These are phyloP conservation scores for Pogonocichla stellata DNA, from an alignment of 2,113 vertebrate genomes.

Conservation along the genomic window DNA sequence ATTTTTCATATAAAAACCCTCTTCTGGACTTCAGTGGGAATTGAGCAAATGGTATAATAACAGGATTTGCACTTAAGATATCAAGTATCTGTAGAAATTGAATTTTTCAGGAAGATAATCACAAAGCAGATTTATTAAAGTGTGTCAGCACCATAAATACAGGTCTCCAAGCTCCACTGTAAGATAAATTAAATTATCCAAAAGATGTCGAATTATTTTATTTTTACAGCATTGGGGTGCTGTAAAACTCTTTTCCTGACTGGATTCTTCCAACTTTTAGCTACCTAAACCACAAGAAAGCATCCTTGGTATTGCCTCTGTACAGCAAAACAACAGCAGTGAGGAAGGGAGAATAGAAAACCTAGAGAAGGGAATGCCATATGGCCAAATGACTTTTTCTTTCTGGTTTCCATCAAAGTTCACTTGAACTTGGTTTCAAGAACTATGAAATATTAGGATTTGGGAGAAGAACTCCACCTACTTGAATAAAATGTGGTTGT, in stretches of 20 bases:
- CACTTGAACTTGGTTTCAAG: not conserved
- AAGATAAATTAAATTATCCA: not conserved
- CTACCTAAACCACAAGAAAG: not conserved
- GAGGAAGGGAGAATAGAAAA: not conserved
- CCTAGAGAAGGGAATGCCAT: not conserved
- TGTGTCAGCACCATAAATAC: not conserved
- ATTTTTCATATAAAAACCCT: not conserved
- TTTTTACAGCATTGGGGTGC: not conserved
- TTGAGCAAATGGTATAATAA: not conserved
- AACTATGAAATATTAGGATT: not conserved
- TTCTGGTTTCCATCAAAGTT: not conserved
- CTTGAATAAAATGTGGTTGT: not conserved
- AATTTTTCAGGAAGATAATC: slow-evolving; percentile 1
- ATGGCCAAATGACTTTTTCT: not conserved
- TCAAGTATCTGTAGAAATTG: not conserved
- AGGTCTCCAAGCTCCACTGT: not conserved
- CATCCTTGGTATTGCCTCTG: not conserved
- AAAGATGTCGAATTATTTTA: not conserved
- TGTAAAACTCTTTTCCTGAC: not conserved
- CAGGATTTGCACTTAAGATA: not conserved
- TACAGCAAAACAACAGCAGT: not conserved
- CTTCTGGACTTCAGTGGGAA: not conserved
- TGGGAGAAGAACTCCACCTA: not conserved
- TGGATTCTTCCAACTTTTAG: not conserved
- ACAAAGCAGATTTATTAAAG: not conserved